Percentiles rank a stretch among this genome's conserved stretches.
Evolutionary conservation across 2,797 vertebrate genomes (phyloP).

Genomic region (Lycodopsis pacificus): DNA sequence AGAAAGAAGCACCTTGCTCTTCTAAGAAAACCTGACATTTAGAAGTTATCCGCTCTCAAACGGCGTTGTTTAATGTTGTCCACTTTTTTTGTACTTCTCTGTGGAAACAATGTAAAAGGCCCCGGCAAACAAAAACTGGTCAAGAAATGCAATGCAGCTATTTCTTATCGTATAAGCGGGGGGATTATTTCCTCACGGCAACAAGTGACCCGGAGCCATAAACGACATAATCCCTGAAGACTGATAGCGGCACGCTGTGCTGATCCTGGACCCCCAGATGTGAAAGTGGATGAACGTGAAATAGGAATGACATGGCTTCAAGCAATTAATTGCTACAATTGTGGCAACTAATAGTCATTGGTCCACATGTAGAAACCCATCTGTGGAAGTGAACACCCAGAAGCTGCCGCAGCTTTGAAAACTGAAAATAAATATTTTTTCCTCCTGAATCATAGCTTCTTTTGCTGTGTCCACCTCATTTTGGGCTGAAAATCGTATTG

Average conservation of each 20-base stretch:
- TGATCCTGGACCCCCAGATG: too few relatives aligned
- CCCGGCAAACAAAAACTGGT: too few relatives aligned
- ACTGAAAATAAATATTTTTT: background rate
- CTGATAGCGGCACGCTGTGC: background rate
- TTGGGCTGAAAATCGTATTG: background rate
- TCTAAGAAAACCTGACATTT: slow-evolving; percentile 33
- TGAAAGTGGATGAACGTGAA: too few relatives aligned
- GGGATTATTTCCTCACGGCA: background rate
- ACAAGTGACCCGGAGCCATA: slow-evolving; percentile 6
- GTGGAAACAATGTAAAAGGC: too few relatives aligned
- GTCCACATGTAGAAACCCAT: background rate
- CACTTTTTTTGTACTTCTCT: too few relatives aligned
- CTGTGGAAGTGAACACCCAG: background rate
- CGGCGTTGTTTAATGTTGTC: too few relatives aligned
- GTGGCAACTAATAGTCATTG: background rate
- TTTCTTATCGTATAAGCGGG: too few relatives aligned
- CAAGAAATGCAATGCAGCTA: too few relatives aligned
- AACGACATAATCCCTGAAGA: slow-evolving; percentile 32
- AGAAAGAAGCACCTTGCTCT: slow-evolving; percentile 14
- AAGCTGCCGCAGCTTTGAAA: slow-evolving; percentile 16
- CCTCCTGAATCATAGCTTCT: background rate
- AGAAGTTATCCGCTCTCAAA: too few relatives aligned
- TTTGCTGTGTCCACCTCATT: slow-evolving; percentile 3
- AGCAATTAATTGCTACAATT: background rate
- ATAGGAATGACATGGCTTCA: too few relatives aligned